Conservation (phyloP, 2,888 invertebrate species). For the Pseudeuparius sepicola region DNA sequence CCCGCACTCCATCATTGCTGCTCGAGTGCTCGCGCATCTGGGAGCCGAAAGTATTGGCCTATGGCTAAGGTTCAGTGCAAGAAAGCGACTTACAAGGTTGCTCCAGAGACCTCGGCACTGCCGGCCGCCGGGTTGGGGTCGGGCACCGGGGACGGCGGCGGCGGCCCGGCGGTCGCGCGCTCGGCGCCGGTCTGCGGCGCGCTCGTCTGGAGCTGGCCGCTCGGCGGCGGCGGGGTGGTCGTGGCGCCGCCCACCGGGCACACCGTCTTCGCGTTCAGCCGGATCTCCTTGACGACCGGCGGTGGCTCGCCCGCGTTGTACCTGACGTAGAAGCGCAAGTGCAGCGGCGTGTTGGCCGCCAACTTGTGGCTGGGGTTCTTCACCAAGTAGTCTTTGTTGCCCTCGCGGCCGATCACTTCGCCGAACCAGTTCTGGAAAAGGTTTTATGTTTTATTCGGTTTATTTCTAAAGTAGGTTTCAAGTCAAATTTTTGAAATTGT, state of each 20-base stretch:
- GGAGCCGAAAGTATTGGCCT: no score
- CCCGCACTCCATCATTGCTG: no score
- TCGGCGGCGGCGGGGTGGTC: slow-evolving; percentile 35
- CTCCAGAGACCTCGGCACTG: neutral
- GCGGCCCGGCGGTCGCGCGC: slow-evolving; percentile 22
- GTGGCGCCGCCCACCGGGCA: slow-evolving; percentile 36
- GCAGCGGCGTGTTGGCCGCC: slow-evolving; percentile 44
- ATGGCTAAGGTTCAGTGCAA: no score
- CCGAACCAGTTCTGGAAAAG: slow-evolving; percentile 42
- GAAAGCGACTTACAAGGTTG: slow-evolving; percentile 13
- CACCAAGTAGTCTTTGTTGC: slow-evolving; percentile 46
- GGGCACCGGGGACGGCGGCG: no score
- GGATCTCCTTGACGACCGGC: slow-evolving; percentile 26
- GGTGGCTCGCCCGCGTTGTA: slow-evolving; percentile 46
- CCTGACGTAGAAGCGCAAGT: slow-evolving; percentile 50
- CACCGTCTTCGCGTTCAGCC: slow-evolving; percentile 49
- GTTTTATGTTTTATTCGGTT: no score
- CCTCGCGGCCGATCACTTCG: slow-evolving; percentile 48
- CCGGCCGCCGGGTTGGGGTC: slow-evolving; percentile 1
- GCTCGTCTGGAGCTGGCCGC: slow-evolving; percentile 29
- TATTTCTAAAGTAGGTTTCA: no score
- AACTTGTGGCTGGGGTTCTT: slow-evolving; percentile 49
- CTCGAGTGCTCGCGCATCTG: no score
- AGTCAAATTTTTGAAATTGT: no score
- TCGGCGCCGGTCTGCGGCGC: slow-evolving; percentile 17